Evolutionary conservation across 2,888 invertebrate species (phyloP).

Genomic region (Deilephila porcellus): DNA sequence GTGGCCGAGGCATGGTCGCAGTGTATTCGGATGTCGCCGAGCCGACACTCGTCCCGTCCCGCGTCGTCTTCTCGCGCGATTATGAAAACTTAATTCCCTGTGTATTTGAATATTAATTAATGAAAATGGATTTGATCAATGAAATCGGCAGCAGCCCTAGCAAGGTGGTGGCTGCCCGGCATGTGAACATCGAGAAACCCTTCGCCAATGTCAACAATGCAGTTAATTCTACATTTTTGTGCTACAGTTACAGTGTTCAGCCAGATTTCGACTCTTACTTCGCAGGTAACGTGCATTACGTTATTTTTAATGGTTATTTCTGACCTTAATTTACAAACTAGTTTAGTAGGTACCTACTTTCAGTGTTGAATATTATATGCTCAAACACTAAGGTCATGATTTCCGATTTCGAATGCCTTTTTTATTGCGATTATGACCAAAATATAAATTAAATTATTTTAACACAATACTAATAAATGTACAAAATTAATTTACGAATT

Average conservation of each 20-base stretch:
- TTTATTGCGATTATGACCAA: no score
- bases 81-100: constrained; percentile 25
- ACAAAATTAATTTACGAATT: no score
- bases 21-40: constrained; percentile 53
- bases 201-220: constrained; percentile 59
- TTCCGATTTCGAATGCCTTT: no score
- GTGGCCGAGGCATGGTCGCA: constrained; percentile 42
- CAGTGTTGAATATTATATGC: no score
- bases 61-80: constrained; percentile 30
- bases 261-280: constrained; percentile 73
- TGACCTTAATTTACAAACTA: no score
- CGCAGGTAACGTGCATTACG: constrained; percentile 60
- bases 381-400: no score
- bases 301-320: neutral
- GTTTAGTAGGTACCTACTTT: no score
- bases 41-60: constrained; percentile 43
- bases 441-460: no score
- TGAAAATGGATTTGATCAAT: constrained; percentile 66
- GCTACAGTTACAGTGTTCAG: constrained; percentile 68
- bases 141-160: constrained; percentile 59
- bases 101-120: constrained; percentile 1
- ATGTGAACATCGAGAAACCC: constrained; percentile 64
- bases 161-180: constrained; percentile 63
- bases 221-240: constrained; percentile 71
- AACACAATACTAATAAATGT: no score